Base-by-base conservation (phyloP, 1,140 invertebrate genomes). In the Lordiphosa stackelbergi region DNA sequence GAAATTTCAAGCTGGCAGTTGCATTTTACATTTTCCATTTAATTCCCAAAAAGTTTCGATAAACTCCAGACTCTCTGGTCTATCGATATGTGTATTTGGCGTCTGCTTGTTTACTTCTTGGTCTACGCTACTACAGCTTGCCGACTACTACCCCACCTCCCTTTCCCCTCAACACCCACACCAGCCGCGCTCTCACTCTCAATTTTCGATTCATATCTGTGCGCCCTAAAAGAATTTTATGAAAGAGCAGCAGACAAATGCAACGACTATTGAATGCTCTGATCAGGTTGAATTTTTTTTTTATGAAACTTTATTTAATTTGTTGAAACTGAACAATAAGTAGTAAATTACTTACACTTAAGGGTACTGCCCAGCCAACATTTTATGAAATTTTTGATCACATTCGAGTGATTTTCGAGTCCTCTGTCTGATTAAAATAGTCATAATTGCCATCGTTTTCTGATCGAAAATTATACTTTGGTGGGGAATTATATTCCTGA, bases 71-170 rank as follows among this genome's bases (percentile, higher is more conserved):
- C 16, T 16, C 16, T 16, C 16, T 16, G 16, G 16, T 53, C 9
- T 19, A 11, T 57, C n/a, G 37, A 13, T 28, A 49, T 37, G 13
- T 60, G 19, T 52, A 8, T 45, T 52, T 65, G 42, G 41, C 41
- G 45, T 31, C 42, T 55, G 47, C 51, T 66, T 66, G 62, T 66
- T 66, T 66, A 66, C 63, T 66, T 66, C 61, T 65, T 34, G 36
- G 52, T 19, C 43, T 51, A 47, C 54, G 42, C 46, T 48, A 48
- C 62, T 54, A 56, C 63, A 38, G 34, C 61, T 46, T 10, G 43
- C 28, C 62, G 19, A 10, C 12, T 35, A 16, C 10, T 2, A n/a
- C 22, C 12, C 19, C 28, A n/a, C 12, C 12, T 10, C 12, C 19
- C 12, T 5, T 13, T 16, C 12, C 31, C 5, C 4, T 11, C 31